Base-by-base conservation (phyloP, 2,113 vertebrate species). In the Silurus glanis region DNA sequence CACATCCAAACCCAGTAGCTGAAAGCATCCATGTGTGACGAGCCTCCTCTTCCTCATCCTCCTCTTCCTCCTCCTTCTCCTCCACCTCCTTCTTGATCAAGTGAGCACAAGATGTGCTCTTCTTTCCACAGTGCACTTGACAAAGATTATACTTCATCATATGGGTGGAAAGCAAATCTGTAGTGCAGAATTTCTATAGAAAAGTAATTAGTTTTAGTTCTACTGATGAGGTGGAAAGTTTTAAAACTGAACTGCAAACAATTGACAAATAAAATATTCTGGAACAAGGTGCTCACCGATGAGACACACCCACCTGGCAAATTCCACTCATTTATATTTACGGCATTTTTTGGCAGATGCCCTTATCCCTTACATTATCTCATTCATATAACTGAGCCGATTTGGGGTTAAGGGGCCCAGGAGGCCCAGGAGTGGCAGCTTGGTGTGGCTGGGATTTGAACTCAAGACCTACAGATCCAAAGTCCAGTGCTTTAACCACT, bases 11-110 rank as follows among this genome's bases (percentile, higher is more conserved):
- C 69, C 56, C 49, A 85, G 51, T 13, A 55, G 58, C 80, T n/a
- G 6, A 85, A 74, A 84, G 69, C 83, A 87, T 86, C 84, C 85
- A 88, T 90, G 89, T 88, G 86, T 92, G 80, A 84, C 56, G 88
- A 85, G 89, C 72, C 74, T 89, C 13, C 17, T 74, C 82, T 37
- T 37, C 1, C 37, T 37, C 37, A 37, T 37, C 37, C 37, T 37
- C 37, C 37, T 37, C 37, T 37, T 37, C 37, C 37, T 37, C 2
- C 37, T 37, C 37, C 37, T 37, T 37, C 37, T 37, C 37, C 37
- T 37, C 37, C 37, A 37, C 72, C 74, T 89, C 10, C 17, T 74
- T 80, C 89, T 84, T 89, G 91, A 92, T 91, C 88, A 90, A 89
- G 45, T 67, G 62, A 83, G 53, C 58, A 74, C 45, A 74, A 66